A percentile compares a stretch with the other conserved stretches of the same genome.
These are phyloP conservation scores for Empis stercorea DNA, from an alignment of 2,888 invertebrate genomes.

Conservation along the genomic window DNA sequence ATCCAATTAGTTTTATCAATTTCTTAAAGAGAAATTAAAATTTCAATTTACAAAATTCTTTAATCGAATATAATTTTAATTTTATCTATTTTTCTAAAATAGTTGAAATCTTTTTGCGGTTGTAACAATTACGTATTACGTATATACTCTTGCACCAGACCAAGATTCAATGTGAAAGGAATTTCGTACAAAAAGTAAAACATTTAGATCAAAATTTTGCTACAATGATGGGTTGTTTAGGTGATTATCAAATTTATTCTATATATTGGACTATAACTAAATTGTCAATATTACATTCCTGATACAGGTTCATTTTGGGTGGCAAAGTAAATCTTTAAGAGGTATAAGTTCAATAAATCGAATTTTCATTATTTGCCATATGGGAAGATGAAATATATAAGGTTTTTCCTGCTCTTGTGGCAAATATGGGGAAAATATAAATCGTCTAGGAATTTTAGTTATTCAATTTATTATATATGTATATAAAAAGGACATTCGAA, in stretches of 20 bases:
- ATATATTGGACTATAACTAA: constrained; percentile 50
- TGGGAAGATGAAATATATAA: background rate
- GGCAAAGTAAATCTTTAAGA: constrained; percentile 50
- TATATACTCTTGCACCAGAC: constrained; percentile 43
- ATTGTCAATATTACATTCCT: constrained; percentile 56
- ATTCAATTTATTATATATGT: too few relatives aligned
- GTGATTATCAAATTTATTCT: constrained; percentile 61
- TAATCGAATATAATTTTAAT: background rate
- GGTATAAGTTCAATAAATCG: constrained; percentile 29
- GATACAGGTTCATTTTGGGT: constrained; percentile 54
- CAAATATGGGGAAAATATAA: too few relatives aligned
- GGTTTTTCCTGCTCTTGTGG: background rate
- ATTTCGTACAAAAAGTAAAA: constrained; percentile 56
- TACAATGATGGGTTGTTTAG: constrained; percentile 55
- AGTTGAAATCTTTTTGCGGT: constrained; percentile 53
- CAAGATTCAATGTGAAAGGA: constrained; percentile 49
- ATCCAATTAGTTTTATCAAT: too few relatives aligned
- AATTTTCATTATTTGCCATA: background rate
- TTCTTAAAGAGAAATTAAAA: too few relatives aligned
- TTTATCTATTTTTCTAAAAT: background rate
- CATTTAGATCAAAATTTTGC: constrained; percentile 62
- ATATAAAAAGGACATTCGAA: too few relatives aligned
- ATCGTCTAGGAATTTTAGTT: too few relatives aligned
- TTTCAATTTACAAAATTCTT: background rate
- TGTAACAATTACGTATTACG: constrained; percentile 57